Base-by-base conservation (phyloP, 2,888 invertebrate genomes). In the Lithophane semibrunnea region DNA sequence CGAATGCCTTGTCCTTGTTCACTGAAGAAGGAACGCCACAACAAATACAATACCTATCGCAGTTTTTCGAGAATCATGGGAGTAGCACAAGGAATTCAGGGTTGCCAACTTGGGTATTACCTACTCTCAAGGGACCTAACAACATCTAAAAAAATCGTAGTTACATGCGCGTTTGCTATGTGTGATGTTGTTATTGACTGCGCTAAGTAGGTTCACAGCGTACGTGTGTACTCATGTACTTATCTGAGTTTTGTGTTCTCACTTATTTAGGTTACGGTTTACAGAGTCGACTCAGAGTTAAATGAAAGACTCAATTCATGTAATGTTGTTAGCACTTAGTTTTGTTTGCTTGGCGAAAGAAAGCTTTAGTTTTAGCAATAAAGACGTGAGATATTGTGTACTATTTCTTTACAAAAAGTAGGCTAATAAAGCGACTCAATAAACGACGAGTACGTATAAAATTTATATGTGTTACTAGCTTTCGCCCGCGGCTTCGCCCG, bases 151-250 rank as follows among this genome's bases (percentile, higher is more conserved):
- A 5, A 37, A 37, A 37, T 37, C 37, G 37, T 37, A 37, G 37
- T 37, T 37, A 37, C 37, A 37, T 37, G 37, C 37, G 37, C 37
- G 37, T 37, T 37, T 37, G 37, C 37, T 37, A 37, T 37, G 37
- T 37, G 3, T 3, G 37, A 37, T 37, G 37, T 37, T 37, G 37
- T 37, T 37, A 37, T 37, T 37, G 37, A 37, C 37, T 37, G 37
- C 5, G 37, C 37, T 5, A 37, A 37, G 37, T 37, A 37, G 37
- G 37, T 54, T 29, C 47, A 56, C 77, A 44, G 56, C 16, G 49
- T 54, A n/a, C 58, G n/a, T 52, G 74, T 80, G 66, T 61, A 61
- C 69, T 66, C n/a, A 37, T 52, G 52, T 47, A 71, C 70, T 69
- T 72, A 52, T 42, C 47, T 37, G 16, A 60, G 54, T 63, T 77